Evolutionary conservation across 64 coral and sea anemone genomes (phyloP).

Genomic region (Dendrophyllia cribrosa): DNA sequence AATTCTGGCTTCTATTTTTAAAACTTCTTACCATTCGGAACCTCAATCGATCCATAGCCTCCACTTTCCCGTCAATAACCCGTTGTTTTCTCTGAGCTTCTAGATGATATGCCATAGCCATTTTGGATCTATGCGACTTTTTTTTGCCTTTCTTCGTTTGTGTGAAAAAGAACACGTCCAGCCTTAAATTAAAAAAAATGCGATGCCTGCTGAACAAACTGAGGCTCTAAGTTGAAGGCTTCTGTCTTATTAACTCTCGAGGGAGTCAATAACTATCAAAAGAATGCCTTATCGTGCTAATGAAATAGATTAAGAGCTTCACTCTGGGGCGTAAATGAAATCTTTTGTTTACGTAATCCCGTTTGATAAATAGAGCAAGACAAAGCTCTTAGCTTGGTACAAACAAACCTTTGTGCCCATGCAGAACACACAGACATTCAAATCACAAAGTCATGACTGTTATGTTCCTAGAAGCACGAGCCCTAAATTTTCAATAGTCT

Average conservation of each 20-base stretch:
- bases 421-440: neutral
- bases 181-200: neutral
- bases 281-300: neutral
- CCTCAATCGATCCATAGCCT: conserved; percentile 30
- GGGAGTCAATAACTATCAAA: neutral
- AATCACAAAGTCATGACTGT: neutral
- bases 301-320: conserved; percentile 12
- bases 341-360: neutral
- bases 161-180: neutral
- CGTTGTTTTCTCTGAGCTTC: conserved; percentile 79
- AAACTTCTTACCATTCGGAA: conserved; percentile 32
- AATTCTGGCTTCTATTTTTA: no score
- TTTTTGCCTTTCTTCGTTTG: neutral
- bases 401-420: neutral
- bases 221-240: neutral
- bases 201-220: neutral
- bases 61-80: conserved; percentile 61
- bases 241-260: neutral
- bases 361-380: neutral
- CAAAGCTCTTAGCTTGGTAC: neutral
- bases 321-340: neutral
- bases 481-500: no score
- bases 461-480: neutral
- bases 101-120: conserved; percentile 61
- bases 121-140: neutral